Evolutionary conservation across 2,888 invertebrate species (phyloP).

Genomic region (Stegophylla sp.): DNA sequence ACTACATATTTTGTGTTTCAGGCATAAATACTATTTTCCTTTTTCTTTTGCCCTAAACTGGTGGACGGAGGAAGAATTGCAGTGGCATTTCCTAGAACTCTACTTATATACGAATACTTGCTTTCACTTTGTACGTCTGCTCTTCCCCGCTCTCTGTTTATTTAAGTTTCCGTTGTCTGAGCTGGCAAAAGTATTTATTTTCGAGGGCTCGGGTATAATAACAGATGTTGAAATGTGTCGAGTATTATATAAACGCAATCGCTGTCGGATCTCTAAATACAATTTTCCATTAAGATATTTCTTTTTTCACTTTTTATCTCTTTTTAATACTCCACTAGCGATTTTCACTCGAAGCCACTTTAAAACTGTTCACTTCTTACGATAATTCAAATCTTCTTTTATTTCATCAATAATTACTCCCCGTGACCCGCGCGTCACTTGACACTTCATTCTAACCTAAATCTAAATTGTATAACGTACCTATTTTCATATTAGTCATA

Average conservation of each 20-base stretch:
- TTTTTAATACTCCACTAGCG: not conserved
- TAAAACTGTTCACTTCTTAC: not conserved
- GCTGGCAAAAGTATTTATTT: not conserved
- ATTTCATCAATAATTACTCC: not conserved
- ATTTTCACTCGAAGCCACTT: not conserved
- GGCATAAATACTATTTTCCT: no score
- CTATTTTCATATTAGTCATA: no score
- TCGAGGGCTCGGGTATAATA: not conserved
- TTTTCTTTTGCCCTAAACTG: no score
- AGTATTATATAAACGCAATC: not conserved
- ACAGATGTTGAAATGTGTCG: not conserved
- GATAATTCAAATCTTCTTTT: not conserved
- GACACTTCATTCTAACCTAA: no score
- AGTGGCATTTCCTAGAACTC: not conserved
- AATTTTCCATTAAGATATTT: not conserved
- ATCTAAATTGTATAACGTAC: no score
- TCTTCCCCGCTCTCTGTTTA: not conserved
- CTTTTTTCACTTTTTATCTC: not conserved
- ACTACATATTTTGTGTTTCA: constrained; percentile 1
- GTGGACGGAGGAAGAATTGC: no score
- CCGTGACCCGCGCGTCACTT: no score
- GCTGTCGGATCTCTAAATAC: not conserved
- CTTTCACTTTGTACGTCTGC: not conserved
- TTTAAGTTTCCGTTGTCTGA: not conserved
- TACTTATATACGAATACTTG: not conserved